Base-by-base conservation (phyloP, 2,113 vertebrate species). In the Chamaetylas fuelleborni region DNA sequence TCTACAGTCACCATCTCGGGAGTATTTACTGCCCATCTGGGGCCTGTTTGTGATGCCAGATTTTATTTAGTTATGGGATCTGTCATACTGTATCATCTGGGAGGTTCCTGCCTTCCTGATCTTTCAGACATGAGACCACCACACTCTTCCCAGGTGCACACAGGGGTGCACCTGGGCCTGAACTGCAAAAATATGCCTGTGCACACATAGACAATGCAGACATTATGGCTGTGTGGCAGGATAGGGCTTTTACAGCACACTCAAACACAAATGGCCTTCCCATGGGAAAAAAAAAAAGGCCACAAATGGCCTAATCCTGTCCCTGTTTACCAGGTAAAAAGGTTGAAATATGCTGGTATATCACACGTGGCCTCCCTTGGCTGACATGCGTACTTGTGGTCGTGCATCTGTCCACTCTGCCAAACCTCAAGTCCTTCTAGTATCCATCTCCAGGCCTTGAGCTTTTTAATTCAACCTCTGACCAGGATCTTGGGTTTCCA, bases 321-420 rank as follows among this genome's bases (percentile, higher is more conserved):
- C 62, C 25, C 67, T 78, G 1, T 13, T 81, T 23, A 17, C 23
- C 51, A 66, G 33, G 18, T 78, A 69, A 71, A 12, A 12, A 47
- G 61, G 24, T 53, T 88, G 82, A 65, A 51, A 56, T 74, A 54
- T 81, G 5, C 51, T 43, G 25, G 13, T 2, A 0, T 31, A 7
- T 78, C 42, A 10, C 14, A 9, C 0, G 0, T 53, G 25, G 19
- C 12, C 20, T 73, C 11, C 8, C 33, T 78, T 67, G 34, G 54
- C 34, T 86, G 60, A 22, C 5, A 1, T 8, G 16, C 19, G 5
- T 62, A 45, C 38, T 91, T 28, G 12, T 34, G 17, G 28, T 82
- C 24, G 23, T 23, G 13, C 15, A 50, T 81, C 38, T 84, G 11
- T 38, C 64, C 14, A 18, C 50, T 61, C 50, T 67, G 33, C 34